Evolutionary conservation across 2,888 invertebrate species (phyloP).

Genomic region (Synergus umbraculus): DNA sequence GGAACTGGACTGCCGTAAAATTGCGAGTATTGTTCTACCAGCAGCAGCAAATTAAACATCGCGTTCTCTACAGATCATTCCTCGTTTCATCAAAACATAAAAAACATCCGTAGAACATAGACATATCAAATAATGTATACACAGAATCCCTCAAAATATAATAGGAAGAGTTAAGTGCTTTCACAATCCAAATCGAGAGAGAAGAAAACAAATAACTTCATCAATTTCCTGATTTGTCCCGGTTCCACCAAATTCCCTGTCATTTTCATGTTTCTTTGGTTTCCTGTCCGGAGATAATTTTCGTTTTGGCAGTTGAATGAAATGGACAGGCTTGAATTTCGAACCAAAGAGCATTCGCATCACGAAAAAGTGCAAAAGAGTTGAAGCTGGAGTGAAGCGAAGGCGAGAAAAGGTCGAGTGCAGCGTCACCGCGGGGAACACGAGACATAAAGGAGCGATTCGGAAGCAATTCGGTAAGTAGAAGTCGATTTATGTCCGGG

Average conservation of each 20-base stretch:
- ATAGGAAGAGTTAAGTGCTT: too few species aligned
- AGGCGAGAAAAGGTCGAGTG: conserved; percentile 30
- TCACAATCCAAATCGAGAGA: too few species aligned
- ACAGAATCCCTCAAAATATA: neutral
- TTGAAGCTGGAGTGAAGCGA: neutral
- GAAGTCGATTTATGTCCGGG: conserved; percentile 74
- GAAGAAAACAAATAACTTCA: too few species aligned
- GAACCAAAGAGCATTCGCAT: neutral
- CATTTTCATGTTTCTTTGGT: neutral
- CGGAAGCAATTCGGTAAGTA: conserved; percentile 76
- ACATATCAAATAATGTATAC: neutral
- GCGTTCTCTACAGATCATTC: conserved; percentile 13
- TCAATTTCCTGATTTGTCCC: too few species aligned
- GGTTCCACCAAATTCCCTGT: too few species aligned
- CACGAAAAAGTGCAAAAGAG: neutral
- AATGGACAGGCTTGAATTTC: neutral
- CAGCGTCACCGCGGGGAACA: conserved; percentile 22
- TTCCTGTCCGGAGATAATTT: neutral
- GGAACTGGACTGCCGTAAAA: conserved; percentile 15
- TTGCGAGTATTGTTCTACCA: conserved; percentile 9
- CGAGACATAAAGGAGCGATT: conserved; percentile 71
- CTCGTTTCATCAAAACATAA: neutral
- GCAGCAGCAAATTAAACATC: conserved; percentile 21
- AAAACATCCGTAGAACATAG: neutral
- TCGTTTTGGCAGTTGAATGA: neutral